Evolutionary conservation across 2,888 invertebrate species (phyloP).

Genomic region (Apotomis capreana): DNA sequence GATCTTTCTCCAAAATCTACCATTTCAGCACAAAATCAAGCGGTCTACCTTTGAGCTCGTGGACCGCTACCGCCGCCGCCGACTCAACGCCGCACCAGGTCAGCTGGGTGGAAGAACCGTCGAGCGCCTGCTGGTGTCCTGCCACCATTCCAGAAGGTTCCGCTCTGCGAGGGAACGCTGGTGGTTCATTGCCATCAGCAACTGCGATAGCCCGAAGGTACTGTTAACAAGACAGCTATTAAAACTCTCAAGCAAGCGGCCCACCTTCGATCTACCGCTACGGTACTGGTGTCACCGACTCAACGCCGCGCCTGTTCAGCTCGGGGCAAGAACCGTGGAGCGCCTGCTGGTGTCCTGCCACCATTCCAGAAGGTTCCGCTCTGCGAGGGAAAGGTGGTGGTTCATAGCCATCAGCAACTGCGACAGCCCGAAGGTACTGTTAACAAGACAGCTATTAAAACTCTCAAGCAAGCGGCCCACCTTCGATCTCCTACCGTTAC

Average conservation of each 20-base stretch:
- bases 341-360: constrained; percentile 83
- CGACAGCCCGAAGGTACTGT: neutral
- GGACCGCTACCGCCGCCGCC: constrained; percentile 65
- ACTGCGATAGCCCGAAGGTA: constrained; percentile 87
- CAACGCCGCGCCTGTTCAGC: constrained; percentile 56
- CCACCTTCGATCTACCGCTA: constrained; percentile 65
- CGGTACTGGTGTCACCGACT: constrained; percentile 59
- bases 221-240: no score
- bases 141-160: constrained; percentile 88
- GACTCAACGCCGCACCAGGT: constrained; percentile 58
- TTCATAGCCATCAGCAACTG: no score
- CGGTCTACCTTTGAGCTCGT: constrained; percentile 67
- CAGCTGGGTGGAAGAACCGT: constrained; percentile 46
- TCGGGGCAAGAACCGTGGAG: constrained; percentile 50
- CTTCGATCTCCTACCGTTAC: constrained; percentile 62
- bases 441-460: no score
- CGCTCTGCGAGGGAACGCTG: constrained; percentile 92
- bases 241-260: constrained; percentile 63
- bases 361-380: constrained; percentile 77
- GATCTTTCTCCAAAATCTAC: no score
- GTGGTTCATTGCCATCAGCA: constrained; percentile 96
- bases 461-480: constrained; percentile 76
- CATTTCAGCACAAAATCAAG: constrained; percentile 71
- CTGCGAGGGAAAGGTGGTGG: no score
- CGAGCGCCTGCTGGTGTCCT: constrained; percentile 78